phyloP scores from a whole-genome alignment of 2,888 invertebrate species.

The Brachypalpus laphriformis region DNA sequence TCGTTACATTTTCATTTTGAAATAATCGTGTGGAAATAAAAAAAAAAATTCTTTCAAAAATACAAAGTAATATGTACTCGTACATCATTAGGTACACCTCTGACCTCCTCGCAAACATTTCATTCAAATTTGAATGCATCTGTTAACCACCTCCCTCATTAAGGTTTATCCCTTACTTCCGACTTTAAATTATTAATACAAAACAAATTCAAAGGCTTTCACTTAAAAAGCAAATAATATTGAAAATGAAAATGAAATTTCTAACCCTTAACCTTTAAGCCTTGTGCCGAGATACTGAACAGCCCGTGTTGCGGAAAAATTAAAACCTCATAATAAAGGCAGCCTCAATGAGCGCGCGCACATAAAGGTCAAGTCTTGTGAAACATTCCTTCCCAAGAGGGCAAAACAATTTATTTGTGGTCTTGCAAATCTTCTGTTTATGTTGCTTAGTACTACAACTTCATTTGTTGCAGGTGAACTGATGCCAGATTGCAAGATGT shows the following conservation, averaged over 20 bases:
- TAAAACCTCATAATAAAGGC: neutral
- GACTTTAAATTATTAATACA: neutral
- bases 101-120: neutral
- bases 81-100: neutral
- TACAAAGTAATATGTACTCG: too few relatives aligned
- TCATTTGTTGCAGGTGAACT: slow-evolving; percentile 33
- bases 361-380: slow-evolving; percentile 55
- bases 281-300: neutral
- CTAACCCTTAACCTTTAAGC: slow-evolving; percentile 31
- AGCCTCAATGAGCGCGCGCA: slow-evolving; percentile 14
- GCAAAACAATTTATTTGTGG: slow-evolving; percentile 61
- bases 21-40: too few relatives aligned
- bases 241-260: slow-evolving; percentile 18
- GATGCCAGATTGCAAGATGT: slow-evolving; percentile 26
- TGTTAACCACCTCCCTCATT: neutral
- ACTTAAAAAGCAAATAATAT: slow-evolving; percentile 12
- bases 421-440: slow-evolving; percentile 41
- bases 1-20: too few relatives aligned
- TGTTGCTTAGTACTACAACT: slow-evolving; percentile 39
- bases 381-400: slow-evolving; percentile 53
- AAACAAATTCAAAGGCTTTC: slow-evolving; percentile 8
- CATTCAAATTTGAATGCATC: neutral
- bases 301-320: slow-evolving; percentile 1
- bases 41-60: too few relatives aligned
- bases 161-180: neutral